A percentile compares a stretch with the other conserved stretches of the same genome.
Evolutionary conservation across 2,113 vertebrate species (phyloP).

Genomic region (Cochlearius cochlearius): DNA sequence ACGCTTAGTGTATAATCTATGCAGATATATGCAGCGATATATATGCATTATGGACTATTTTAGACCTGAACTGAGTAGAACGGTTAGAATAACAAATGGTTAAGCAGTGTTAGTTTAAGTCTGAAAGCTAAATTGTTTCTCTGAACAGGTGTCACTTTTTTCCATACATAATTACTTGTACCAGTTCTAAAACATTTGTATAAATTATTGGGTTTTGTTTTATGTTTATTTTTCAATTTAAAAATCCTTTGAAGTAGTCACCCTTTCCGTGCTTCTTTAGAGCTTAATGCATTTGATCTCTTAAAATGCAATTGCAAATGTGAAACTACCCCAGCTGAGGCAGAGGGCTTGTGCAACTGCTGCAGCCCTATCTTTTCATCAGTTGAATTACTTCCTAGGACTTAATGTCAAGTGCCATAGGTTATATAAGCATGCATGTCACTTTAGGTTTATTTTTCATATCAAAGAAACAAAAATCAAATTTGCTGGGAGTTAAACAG

Average conservation of each 20-base stretch:
- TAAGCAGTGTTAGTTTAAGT: not conserved
- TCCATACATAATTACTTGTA: not conserved
- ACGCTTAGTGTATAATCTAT: constrained; percentile 36
- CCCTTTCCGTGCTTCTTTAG: not conserved
- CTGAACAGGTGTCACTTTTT: constrained; percentile 24
- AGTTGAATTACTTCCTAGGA: not conserved
- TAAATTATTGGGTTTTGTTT: constrained; percentile 9
- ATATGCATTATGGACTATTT: constrained; percentile 59
- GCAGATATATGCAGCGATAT: constrained; percentile 41
- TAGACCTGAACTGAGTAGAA: constrained; percentile 26
- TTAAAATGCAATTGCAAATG: constrained; percentile 7
- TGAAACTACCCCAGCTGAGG: not conserved
- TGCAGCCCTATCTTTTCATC: not conserved
- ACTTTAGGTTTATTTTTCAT: not conserved
- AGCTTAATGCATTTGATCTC: constrained; percentile 50
- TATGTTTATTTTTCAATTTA: constrained; percentile 48
- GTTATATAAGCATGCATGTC: not conserved
- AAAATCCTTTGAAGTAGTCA: constrained; percentile 43
- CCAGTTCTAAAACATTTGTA: not conserved
- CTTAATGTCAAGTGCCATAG: not conserved
- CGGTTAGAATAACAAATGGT: constrained; percentile 45
- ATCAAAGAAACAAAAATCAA: not conserved
- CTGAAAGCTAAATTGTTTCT: constrained; percentile 23
- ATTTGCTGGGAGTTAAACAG: not conserved
- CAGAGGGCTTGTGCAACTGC: not conserved